Base-by-base conservation (phyloP, 2,797 vertebrate genomes). In the Hirundo rustica region DNA sequence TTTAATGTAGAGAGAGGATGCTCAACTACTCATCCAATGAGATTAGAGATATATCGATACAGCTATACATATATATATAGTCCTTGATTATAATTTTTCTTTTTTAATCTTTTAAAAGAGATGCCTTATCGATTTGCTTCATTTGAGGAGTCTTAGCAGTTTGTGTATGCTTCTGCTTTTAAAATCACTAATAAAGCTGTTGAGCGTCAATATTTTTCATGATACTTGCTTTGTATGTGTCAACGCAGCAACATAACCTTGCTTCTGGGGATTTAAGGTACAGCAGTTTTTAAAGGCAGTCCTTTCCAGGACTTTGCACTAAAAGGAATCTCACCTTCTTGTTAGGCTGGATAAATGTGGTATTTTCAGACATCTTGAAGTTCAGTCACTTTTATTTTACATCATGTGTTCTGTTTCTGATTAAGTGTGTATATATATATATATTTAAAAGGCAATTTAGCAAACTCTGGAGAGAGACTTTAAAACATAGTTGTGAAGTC, bases 361-460 rank as follows among this genome's bases (percentile, higher is more conserved):
- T 84, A n/a, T 92, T 97, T 97, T 97, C 94, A 96, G 60, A 83
- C 67, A 82, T 67, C 25, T 92, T 88, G 79, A 40, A 86, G 50
- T 83, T 83, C 87, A 80, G 60, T 83, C 72, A 74, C 61, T 91
- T 85, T 42, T 77, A 55, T 88, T 89, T 87, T 85, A 44, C 10
- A 32, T 78, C 16, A 10, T 36, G 4, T 42, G 11, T 74, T 77
- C 60, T 68, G 50, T 93, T 85, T 89, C 57, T 92, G 19, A 50
- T 79, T 65, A 16, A 51, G 26, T 36, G 32, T 45, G 12, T 57
- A 11, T 91, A n/a, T n/a, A n/a, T n/a, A n/a, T n/a, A 17, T 58
- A 17, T 58, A 16, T 62, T 75, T 51, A 64, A 64, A 91, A 88
- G 32, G 15, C 32, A 55, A 20, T 88, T 89, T 61, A 89, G 58